Evolutionary conservation across 2,888 invertebrate species (phyloP).

Genomic region (Trichogramma dendrolimi): DNA sequence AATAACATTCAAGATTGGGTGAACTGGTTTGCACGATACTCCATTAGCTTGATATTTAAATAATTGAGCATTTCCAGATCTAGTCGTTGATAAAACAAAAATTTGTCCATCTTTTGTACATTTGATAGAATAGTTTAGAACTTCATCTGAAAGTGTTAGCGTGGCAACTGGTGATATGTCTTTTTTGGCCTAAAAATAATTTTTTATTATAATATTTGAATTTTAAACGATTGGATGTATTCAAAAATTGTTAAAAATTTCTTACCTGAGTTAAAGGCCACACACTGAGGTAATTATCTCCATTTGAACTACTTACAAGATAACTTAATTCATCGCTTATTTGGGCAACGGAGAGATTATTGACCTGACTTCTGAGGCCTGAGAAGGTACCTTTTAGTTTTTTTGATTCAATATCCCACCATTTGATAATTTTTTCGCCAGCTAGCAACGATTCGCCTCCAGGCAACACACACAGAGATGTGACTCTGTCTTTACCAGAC

Average conservation of each 20-base stretch:
- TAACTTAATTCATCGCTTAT: conserved; percentile 45
- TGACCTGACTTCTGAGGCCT: conserved; percentile 62
- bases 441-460: conserved; percentile 44
- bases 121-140: conserved; percentile 56
- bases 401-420: conserved; percentile 62
- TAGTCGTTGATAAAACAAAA: conserved; percentile 60
- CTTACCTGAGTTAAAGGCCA: conserved; percentile 53
- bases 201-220: conserved; percentile 10
- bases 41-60: conserved; percentile 76
- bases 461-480: conserved; percentile 48
- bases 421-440: conserved; percentile 54
- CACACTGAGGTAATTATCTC: conserved; percentile 53
- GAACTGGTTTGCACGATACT: conserved; percentile 61
- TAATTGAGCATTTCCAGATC: conserved; percentile 74
- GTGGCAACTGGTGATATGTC: conserved; percentile 58
- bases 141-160: conserved; percentile 68
- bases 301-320: conserved; percentile 54
- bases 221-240: conserved; percentile 2
- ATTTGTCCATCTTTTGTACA: conserved; percentile 54
- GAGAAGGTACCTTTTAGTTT: conserved; percentile 61
- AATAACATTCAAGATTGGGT: conserved; percentile 61
- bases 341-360: conserved; percentile 49
- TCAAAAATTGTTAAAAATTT: conserved; percentile 1
- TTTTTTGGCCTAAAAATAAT: conserved; percentile 41
- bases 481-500: conserved; percentile 58